phyloP scores from a whole-genome alignment of 2,113 vertebrate genomes.

The Oreochromis spilurus region DNA sequence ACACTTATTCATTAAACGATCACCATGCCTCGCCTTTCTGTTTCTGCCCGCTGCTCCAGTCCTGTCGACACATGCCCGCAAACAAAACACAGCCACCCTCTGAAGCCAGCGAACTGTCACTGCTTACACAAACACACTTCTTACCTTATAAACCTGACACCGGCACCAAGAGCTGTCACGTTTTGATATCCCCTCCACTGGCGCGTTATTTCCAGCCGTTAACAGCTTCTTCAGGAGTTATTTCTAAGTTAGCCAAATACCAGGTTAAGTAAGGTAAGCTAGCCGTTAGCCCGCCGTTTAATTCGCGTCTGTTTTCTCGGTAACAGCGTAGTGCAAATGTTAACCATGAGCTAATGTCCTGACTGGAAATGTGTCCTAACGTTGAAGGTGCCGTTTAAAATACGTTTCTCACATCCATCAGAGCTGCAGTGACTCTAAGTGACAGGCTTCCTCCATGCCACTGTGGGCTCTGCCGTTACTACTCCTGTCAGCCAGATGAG shows the following conservation, averaged over 20 bases:
- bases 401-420: not conserved
- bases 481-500: constrained; percentile 6
- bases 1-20: not conserved
- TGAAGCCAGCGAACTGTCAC: not conserved
- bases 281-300: constrained; percentile 41
- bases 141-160: constrained; percentile 36
- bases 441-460: constrained; percentile 21
- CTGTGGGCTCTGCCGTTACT: not conserved
- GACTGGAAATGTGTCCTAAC: not conserved
- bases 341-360: not conserved
- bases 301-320: not conserved
- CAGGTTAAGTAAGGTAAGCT: constrained; percentile 35
- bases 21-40: not conserved
- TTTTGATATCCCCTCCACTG: not conserved
- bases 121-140: not conserved
- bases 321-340: not conserved
- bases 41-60: not conserved
- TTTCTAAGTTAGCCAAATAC: constrained; percentile 24
- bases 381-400: not conserved
- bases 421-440: constrained; percentile 19
- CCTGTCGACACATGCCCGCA: not conserved
- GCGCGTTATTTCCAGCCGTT: not conserved
- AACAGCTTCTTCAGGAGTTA: not conserved
- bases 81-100: not conserved
- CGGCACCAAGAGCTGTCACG: not conserved